Conservation (phyloP, 2,888 invertebrate species). For the Abrostola tripartita region DNA sequence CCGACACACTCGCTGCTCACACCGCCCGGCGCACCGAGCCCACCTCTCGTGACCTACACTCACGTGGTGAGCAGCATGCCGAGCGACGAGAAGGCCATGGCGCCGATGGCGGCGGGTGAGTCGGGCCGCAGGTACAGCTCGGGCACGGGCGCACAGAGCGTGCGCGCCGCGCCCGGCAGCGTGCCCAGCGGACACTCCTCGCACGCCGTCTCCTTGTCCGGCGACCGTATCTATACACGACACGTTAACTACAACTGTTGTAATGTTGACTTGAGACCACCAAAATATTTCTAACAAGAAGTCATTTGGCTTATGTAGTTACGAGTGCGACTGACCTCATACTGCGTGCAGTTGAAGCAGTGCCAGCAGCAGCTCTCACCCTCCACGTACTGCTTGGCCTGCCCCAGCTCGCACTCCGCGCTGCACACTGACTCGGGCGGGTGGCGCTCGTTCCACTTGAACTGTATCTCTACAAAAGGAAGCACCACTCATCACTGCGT, state of each 20-base stretch:
- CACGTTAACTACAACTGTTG: neutral
- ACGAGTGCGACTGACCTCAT: conserved; percentile 60
- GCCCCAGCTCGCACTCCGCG: conserved; percentile 95
- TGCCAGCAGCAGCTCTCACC: conserved; percentile 98
- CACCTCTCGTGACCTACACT: conserved; percentile 54
- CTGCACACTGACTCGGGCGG: conserved; percentile 97
- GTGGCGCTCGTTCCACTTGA: conserved; percentile 92
- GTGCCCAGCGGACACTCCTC: conserved; percentile 94
- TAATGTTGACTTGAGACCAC: no score
- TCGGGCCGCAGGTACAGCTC: conserved; percentile 93
- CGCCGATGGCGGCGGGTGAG: conserved; percentile 96
- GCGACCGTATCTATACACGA: conserved; percentile 91
- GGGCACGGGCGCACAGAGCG: conserved; percentile 92
- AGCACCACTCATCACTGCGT: neutral
- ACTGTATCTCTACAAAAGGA: conserved; percentile 91
- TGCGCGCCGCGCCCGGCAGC: conserved; percentile 92
- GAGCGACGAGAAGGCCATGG: conserved; percentile 95
- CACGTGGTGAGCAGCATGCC: conserved; percentile 93
- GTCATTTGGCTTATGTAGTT: neutral
- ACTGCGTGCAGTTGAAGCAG: conserved; percentile 90
- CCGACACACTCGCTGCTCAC: conserved; percentile 3
- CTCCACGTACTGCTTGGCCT: conserved; percentile 97
- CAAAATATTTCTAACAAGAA: no score
- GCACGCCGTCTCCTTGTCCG: conserved; percentile 94
- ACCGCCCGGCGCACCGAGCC: neutral